phyloP scores from a whole-genome alignment of 2,888 invertebrate species.

The Deroplatys truncata region DNA sequence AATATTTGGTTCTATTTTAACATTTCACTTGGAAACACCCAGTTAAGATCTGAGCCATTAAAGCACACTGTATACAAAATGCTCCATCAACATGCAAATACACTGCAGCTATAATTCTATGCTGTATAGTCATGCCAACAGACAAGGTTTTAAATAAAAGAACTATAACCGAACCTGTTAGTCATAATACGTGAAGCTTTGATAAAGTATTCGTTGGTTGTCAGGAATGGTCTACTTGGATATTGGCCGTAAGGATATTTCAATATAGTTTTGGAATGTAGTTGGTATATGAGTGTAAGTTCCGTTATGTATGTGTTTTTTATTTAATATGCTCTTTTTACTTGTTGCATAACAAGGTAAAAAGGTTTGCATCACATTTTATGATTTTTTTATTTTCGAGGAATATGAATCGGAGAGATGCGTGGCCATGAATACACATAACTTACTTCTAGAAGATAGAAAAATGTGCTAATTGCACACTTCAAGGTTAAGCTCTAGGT shows the following conservation, averaged over 20 bases:
- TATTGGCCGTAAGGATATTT: background rate
- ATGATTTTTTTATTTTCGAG: background rate
- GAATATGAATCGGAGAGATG: background rate
- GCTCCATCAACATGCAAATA: background rate
- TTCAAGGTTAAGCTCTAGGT: no score
- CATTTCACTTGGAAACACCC: background rate
- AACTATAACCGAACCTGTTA: background rate
- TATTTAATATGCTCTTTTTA: background rate
- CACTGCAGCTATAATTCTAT: background rate
- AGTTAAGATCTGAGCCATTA: background rate
- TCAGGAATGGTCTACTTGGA: background rate
- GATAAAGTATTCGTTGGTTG: background rate
- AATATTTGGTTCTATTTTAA: background rate
- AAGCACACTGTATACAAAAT: background rate
- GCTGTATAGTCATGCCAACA: background rate
- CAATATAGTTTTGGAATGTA: no score
- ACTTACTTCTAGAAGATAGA: no score
- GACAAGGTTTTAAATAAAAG: background rate
- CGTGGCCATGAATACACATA: no score
- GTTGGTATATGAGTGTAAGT: no score
- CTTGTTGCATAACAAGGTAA: background rate
- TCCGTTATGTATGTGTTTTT: background rate
- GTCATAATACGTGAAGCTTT: background rate
- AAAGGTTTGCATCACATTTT: background rate
- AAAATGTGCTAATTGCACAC: no score